These are phyloP conservation scores for Patella vulgata DNA, from an alignment of 1,140 invertebrate genomes.

Conservation along the genomic window DNA sequence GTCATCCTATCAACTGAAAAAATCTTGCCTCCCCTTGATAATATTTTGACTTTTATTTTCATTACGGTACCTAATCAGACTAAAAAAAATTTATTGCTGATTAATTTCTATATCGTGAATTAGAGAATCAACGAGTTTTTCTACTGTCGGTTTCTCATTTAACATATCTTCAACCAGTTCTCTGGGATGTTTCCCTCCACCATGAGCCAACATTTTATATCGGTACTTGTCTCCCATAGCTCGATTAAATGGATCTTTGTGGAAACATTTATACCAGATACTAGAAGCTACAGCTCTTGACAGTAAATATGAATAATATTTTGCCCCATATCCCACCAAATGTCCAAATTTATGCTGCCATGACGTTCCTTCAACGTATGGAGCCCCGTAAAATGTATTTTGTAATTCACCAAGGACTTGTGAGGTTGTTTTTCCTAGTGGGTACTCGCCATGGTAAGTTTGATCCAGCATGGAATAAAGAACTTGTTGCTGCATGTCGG, in stretches of 20 bases:
- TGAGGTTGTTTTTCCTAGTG: conserved; percentile 72
- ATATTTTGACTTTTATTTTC: too few species aligned
- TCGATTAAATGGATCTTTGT: conserved; percentile 81
- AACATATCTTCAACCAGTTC: conserved; percentile 77
- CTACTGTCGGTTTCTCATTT: conserved; percentile 75
- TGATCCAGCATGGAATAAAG: conserved; percentile 93
- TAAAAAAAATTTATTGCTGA: too few species aligned
- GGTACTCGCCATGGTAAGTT: conserved; percentile 78
- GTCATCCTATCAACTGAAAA: too few species aligned
- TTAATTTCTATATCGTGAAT: conserved; percentile 69
- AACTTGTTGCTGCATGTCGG: conserved; percentile 88
- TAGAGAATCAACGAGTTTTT: conserved; percentile 68
- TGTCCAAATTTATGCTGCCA: conserved; percentile 98
- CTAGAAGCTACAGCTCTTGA: conserved; percentile 91
- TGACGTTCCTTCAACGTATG: conserved; percentile 89
- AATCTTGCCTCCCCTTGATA: too few species aligned
- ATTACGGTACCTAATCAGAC: too few species aligned
- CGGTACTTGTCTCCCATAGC: conserved; percentile 81
- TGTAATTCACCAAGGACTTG: conserved; percentile 85
- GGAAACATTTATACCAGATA: conserved; percentile 93
- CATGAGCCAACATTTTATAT: conserved; percentile 81
- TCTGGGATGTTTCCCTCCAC: conserved; percentile 85
- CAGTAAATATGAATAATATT: conserved; percentile 97
- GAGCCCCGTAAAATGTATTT: conserved; percentile 84
- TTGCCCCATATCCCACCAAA: conserved; percentile 96